Evolutionary conservation across 2,113 vertebrate species (phyloP), one percentile per base, ranked within the genome.

Genomic region (Epinephelus fuscoguttatus): DNA sequence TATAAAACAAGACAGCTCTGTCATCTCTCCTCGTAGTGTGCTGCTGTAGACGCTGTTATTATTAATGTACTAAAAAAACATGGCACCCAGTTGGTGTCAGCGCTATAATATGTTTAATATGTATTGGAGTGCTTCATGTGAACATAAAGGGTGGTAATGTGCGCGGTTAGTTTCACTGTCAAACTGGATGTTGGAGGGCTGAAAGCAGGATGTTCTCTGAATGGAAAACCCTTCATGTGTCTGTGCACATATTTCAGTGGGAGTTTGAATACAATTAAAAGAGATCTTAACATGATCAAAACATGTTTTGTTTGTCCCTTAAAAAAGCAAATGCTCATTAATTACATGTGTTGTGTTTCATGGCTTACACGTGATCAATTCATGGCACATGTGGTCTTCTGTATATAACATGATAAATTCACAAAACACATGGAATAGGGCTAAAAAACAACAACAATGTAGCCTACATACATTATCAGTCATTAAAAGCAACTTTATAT

Each of bases 1-100:
- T 91, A 91, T 89, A 87, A 90, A 93, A 92, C 86, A 81, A 91
- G 90, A 90, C 80, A 82, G 71, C 57, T 9, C 81, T 89, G 85
- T 88, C 78, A 86, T 86, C 27, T 62, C 70, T 57, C 64, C 55
- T 81, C 86, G 70, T 60, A 59, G 71, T 59, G 67, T 21, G 53
- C 66, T 21, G 80, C 67, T 60, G 75, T 6, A 45, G 49, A 72
- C 66, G 30, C 77, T 85, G 80, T 82, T 80, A 71, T 89, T 84
- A 88, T 85, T 87, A 87, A 88, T 84, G 84, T 53, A 84, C 47
- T 30, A 60, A 81, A 86, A 85, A 87, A 80, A 66, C 81, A 75
- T 17, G 23, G 72, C 70, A 21, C n/a, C 62, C 13, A 14, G 50
- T 75, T 80, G 49, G 33, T 70, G 77, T 72, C 76, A 11, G 25